These are phyloP conservation scores for Tyrophagus putrescentiae DNA, from an alignment of 1,140 invertebrate species.

Conservation along the genomic window DNA sequence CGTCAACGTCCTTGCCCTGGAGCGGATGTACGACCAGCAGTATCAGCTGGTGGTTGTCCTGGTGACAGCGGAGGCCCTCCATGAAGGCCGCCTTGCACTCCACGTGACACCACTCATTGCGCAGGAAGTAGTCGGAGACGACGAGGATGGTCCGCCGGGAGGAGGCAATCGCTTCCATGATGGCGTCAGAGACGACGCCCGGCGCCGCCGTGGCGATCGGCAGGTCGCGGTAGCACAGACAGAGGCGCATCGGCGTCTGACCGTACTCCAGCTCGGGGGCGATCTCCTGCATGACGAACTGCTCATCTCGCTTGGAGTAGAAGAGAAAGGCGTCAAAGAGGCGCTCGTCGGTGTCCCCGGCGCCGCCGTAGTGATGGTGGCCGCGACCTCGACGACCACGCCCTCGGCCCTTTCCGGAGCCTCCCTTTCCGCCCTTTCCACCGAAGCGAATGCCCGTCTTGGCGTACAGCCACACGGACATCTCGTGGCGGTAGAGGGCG, in stretches of 20 bases:
- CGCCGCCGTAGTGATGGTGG: conserved; percentile 32
- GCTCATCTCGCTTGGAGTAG: conserved; percentile 79
- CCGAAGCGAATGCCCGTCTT: conserved; percentile 50
- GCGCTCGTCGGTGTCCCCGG: conserved; percentile 53
- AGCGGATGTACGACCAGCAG: conserved; percentile 22
- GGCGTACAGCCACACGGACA: conserved; percentile 34
- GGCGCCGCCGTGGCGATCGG: conserved; percentile 27
- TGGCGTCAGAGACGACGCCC: conserved; percentile 35
- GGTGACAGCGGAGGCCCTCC: conserved; percentile 50
- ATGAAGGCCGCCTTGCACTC: conserved; percentile 83
- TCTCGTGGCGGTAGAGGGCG: conserved; percentile 46
- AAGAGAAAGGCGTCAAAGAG: conserved; percentile 81
- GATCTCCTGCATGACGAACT: conserved; percentile 67
- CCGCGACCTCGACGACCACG: background rate
- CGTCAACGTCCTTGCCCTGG: conserved; percentile 44
- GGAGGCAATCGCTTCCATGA: conserved; percentile 74
- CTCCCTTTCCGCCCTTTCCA: conserved; percentile 28
- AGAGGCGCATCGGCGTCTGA: conserved; percentile 41
- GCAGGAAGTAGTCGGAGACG: conserved; percentile 76
- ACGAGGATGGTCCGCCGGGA: conserved; percentile 76
- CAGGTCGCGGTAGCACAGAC: conserved; percentile 35
- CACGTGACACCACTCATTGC: conserved; percentile 82
- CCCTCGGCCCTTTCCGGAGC: conserved; percentile 30
- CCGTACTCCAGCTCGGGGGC: conserved; percentile 66
- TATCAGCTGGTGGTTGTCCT: conserved; percentile 18